phyloP scores from a whole-genome alignment of 2,888 invertebrate species.

The Pollenia amentaria region DNA sequence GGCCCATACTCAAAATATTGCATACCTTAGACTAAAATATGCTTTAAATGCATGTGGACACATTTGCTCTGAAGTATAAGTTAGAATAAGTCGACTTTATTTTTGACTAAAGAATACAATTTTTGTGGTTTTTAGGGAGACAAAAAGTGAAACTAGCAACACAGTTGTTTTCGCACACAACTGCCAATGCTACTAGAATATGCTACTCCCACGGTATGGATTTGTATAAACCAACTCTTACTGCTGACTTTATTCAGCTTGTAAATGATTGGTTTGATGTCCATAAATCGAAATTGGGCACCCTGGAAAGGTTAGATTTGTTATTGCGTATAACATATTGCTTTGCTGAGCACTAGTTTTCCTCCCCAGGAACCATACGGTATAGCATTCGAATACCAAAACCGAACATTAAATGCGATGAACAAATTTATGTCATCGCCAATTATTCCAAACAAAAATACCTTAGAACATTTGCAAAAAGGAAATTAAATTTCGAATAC shows the following conservation, averaged over 20 bases:
- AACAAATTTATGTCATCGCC: background rate
- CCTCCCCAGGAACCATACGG: background rate
- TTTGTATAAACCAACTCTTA: background rate
- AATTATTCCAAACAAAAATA: background rate
- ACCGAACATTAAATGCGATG: background rate
- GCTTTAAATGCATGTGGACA: too few species aligned
- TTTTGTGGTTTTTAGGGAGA: too few species aligned
- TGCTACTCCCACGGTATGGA: background rate
- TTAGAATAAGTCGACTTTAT: too few species aligned
- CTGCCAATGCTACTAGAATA: background rate
- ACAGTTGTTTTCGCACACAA: background rate
- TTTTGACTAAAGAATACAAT: too few species aligned
- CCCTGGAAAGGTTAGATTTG: background rate
- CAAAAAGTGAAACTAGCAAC: too few species aligned
- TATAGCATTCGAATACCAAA: background rate
- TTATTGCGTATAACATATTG: background rate
- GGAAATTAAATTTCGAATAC: background rate
- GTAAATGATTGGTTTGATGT: background rate
- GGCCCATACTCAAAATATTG: too few species aligned
- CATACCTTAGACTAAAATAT: too few species aligned
- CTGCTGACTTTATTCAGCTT: background rate
- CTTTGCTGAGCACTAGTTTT: background rate
- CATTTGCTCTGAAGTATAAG: too few species aligned
- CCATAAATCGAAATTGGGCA: background rate
- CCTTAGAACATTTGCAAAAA: background rate